Evolutionary conservation across 2,888 invertebrate species (phyloP), one percentile per base, ranked within the genome.

Genomic region (Monoplex corrugatus): DNA sequence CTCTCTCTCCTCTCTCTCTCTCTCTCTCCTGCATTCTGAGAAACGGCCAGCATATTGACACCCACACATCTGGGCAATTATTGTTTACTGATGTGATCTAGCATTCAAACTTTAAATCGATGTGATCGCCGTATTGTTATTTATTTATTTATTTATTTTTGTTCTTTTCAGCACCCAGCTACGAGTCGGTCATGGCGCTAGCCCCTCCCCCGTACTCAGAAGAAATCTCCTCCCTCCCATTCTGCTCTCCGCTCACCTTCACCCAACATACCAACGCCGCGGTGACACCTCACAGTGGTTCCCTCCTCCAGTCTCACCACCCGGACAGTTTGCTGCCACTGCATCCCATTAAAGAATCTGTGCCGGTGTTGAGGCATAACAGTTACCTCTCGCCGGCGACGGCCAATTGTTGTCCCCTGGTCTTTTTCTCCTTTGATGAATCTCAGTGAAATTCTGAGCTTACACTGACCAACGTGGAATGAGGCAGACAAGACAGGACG

Each of bases 161-260:
- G 78, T 80, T 80, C 40, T 80, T 80, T 75, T 23, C 78, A 80
- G 78, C 43, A 8, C 78, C 78, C 40, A 80, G 32, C 5, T 80
- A 80, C 32, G 78, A 80, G 78, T 40, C 40, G 13, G 23, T 80
- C 43, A 80, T 80, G 43, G 43, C 23, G 28, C 28, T 32, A 23
- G 43, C 43, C 19, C 78, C 78, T 5, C 78, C 78, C 23, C 78
- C 78, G 28, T 80, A 80, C 40, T 80, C 78, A 40, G 40, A 40
- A 43, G 23, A 23, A 2, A 23, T 28, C 28, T 80, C 78, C 78
- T 13, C 78, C 78, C 23, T 43, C 43, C 8, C 78, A 23, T 0
- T 28, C 43, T 19, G 40, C 28, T 40, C 28, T 28, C 78, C 43
- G 50, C 23, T n/a, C 68, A 68, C 28, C 28, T 43, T 19, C 8